Conservation (phyloP, 2,797 vertebrate genomes). For the Myotis planiceps region DNA sequence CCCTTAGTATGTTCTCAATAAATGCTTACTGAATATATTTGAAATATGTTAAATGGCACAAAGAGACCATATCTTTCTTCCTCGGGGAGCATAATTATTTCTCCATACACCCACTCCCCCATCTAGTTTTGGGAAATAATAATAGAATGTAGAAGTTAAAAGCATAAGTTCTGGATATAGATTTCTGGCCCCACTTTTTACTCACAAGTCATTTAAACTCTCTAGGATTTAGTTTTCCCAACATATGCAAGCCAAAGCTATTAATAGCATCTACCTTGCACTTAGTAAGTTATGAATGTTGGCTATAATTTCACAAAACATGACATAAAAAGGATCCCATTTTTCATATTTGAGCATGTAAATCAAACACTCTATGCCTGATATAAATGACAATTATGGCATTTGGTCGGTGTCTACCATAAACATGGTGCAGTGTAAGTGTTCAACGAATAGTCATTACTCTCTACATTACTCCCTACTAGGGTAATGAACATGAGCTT, state of each 20-base stretch:
- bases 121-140: background rate
- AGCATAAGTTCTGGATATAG: background rate
- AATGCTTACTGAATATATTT: background rate
- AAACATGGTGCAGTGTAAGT: background rate
- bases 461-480: background rate
- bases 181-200: slow-evolving; percentile 13
- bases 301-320: background rate
- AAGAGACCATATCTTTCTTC: background rate
- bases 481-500: background rate
- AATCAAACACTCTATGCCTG: background rate
- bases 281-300: slow-evolving; percentile 3
- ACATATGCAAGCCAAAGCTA: background rate
- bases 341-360: slow-evolving; percentile 10
- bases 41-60: background rate
- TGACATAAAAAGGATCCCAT: background rate
- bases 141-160: background rate
- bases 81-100: background rate
- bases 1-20: background rate
- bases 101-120: background rate
- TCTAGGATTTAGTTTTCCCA: slow-evolving; percentile 32
- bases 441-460: background rate
- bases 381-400: background rate
- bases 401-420: background rate
- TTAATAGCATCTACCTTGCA: background rate
- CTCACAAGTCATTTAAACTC: background rate